Evolutionary conservation across 1,140 invertebrate species (phyloP).

Genomic region (Drosophila bocqueti): DNA sequence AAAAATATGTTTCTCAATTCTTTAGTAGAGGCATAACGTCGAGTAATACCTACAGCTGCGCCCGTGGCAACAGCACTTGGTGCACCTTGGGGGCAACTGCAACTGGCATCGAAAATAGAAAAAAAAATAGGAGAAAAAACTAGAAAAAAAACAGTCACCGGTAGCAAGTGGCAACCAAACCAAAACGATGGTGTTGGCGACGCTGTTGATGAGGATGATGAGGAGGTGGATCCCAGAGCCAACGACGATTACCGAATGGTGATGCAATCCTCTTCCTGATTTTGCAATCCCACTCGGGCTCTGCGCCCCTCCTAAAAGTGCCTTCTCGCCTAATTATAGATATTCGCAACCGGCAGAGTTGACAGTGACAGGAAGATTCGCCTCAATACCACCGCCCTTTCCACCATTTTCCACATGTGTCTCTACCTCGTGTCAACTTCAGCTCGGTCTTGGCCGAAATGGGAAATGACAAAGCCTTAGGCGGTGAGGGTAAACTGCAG

Average conservation of each 20-base stretch:
- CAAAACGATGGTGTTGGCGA: conserved; percentile 5
- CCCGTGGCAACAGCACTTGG: background rate
- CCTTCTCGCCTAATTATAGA: conserved; percentile 73
- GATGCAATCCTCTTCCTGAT: conserved; percentile 74
- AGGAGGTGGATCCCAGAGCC: conserved; percentile 17
- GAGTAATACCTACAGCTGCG: background rate
- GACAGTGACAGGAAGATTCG: conserved; percentile 71
- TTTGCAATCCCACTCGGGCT: conserved; percentile 27
- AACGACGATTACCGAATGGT: conserved; percentile 19
- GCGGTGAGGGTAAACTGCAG: conserved; percentile 9
- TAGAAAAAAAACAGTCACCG: conserved; percentile 20
- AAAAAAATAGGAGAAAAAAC: background rate
- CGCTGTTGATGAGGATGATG: conserved; percentile 1
- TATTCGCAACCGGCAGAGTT: conserved; percentile 29
- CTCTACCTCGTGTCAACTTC: background rate
- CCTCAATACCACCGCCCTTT: conserved; percentile 3
- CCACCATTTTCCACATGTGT: conserved; percentile 13
- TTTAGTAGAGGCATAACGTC: background rate
- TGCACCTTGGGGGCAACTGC: background rate
- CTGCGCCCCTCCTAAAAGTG: conserved; percentile 22
- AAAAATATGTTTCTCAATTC: background rate
- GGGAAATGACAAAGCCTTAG: conserved; percentile 43
- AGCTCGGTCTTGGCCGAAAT: conserved; percentile 1
- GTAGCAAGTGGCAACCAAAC: conserved; percentile 32
- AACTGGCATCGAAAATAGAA: conserved; percentile 7